These are phyloP conservation scores for Pseudolaguvia tuberculata DNA, from an alignment of 2,113 vertebrate species.

Conservation along the genomic window DNA sequence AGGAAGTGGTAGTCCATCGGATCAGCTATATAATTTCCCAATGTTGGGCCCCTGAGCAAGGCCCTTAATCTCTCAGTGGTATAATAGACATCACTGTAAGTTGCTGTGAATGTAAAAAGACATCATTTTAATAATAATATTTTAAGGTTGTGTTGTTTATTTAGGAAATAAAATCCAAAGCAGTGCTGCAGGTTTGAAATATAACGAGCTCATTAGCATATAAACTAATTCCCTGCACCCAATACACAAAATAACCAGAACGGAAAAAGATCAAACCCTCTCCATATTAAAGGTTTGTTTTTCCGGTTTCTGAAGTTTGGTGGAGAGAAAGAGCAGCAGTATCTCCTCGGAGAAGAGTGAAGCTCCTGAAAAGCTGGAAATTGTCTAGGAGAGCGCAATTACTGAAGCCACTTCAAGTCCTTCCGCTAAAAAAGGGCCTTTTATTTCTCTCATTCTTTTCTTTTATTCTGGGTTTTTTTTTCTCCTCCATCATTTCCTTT, in stretches of 20 bases:
- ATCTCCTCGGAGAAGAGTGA: background rate
- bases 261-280: background rate
- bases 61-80: too few relatives aligned
- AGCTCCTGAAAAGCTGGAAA: background rate
- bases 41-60: too few relatives aligned
- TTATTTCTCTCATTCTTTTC: background rate
- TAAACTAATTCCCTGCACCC: background rate
- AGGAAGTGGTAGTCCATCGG: too few relatives aligned
- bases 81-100: too few relatives aligned
- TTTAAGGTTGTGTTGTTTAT: background rate
- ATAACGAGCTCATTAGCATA: conserved; percentile 10
- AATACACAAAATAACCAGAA: background rate
- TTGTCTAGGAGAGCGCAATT: conserved; percentile 37
- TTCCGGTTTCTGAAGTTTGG: background rate
- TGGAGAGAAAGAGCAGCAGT: background rate
- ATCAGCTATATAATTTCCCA: too few relatives aligned
- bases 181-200: background rate
- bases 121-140: background rate
- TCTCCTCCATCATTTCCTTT: background rate
- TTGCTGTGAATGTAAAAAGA: too few relatives aligned
- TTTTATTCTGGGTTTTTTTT: background rate
- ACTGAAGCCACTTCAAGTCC: conserved; percentile 15
- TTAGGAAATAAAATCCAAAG: background rate
- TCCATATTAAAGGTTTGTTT: background rate
- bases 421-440: conserved; percentile 3